Evolutionary conservation across 92 coral and sea anemone genomes (phyloP), one percentile per base, ranked within the genome.

Genomic region (Diadumene lineata): DNA sequence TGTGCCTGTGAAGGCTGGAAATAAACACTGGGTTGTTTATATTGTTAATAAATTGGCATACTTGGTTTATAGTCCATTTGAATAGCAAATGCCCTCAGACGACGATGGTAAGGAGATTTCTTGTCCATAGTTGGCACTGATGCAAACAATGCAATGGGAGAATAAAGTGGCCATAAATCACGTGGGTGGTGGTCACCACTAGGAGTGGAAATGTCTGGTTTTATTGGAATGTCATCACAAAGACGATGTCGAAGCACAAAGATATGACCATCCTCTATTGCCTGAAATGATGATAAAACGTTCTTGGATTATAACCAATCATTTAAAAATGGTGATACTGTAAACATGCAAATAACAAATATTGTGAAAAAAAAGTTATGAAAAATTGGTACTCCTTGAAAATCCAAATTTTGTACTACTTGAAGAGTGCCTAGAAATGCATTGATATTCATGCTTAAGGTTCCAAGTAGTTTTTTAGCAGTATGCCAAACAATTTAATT

Each of bases 141-240:
- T 48, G 75, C 87, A 78, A 89, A 85, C 64, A 85, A 44, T 3
- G 84, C 87, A 21, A 89, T 75, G 7, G 93, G 93, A 24, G 90
- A 85, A 19, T 33, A 64, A 17, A 83, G 66, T 7, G 81, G 65
- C 81, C 78, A 71, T 75, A 85, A 78, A 7, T 76, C 74, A 24
- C 89, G 84, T 17, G 56, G 48, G 38, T 44, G 77, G 55, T 50
- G 76, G 0, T 21, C 26, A 19, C 71, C 85, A 4, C 74, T 51
- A 23, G 79, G 72, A 50, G 68, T 56, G 63, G 75, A 66, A 26
- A 57, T 38, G 58, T 77, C 77, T 9, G 74, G 80, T 31, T 72
- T 68, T 55, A 69, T 70, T 15, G 79, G 78, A 24, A 89, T 73
- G 26, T 75, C 69, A 70, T 85, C 89, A 30, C 82, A 82, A 1